phyloP scores from a whole-genome alignment of 2,888 invertebrate species.

The Dryococelus australis region DNA sequence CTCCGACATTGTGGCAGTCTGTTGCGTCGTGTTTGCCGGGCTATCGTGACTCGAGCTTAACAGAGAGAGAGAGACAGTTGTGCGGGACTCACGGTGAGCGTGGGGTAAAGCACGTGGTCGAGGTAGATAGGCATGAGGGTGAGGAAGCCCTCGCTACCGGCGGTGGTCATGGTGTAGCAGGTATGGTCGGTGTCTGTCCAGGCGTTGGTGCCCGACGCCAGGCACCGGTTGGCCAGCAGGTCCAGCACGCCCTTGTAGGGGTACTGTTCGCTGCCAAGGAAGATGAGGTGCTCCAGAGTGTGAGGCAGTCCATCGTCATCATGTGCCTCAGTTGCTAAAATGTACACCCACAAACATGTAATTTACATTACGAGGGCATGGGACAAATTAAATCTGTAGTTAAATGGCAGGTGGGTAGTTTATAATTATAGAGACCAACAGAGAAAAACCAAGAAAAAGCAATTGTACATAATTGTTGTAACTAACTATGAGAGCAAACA shows the following conservation, averaged over 20 bases:
- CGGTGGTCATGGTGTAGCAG: slow-evolving; percentile 88
- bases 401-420: too few species aligned
- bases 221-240: slow-evolving; percentile 85
- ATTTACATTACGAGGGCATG: too few species aligned
- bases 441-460: too few species aligned
- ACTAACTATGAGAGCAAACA: too few species aligned
- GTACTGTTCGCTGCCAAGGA: slow-evolving; percentile 88
- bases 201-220: slow-evolving; percentile 92
- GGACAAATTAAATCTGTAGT: too few species aligned
- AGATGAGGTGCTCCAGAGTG: slow-evolving; percentile 90
- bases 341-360: slow-evolving; percentile 54
- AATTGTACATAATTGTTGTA: too few species aligned
- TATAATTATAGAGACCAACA: too few species aligned
- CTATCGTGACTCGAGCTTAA: too few species aligned
- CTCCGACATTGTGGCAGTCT: too few species aligned
- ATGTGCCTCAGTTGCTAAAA: slow-evolving; percentile 81
- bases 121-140: slow-evolving; percentile 89
- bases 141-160: slow-evolving; percentile 86
- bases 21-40: too few species aligned
- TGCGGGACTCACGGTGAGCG: slow-evolving; percentile 66
- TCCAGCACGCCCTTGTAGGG: slow-evolving; percentile 91
- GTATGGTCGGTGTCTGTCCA: slow-evolving; percentile 90
- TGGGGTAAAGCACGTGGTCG: slow-evolving; percentile 88
- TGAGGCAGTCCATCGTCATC: slow-evolving; percentile 94
- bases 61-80: too few species aligned